Evolutionary conservation across 2,888 invertebrate genomes (phyloP), one percentile per base, ranked within the genome.

Genomic region (Eupeodes luniger): DNA sequence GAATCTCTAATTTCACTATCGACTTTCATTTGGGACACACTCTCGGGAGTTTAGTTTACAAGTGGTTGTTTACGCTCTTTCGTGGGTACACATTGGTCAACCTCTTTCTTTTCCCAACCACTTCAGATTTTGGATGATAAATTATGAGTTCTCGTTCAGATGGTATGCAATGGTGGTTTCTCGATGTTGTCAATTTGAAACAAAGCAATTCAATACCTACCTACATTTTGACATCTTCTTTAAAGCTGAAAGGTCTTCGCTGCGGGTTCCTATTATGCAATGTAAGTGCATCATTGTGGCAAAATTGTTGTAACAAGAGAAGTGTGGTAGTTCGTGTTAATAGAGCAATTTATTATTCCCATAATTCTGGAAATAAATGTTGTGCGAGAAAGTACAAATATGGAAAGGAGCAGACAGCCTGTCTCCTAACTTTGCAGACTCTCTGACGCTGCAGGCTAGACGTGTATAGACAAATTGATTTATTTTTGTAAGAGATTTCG

Each of bases 61-160:
- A 88, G 85, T 88, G 88, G 81, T 74, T 88, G 88, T 88, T 88
- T 85, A 81, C 78, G 47, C 14, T 53, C 36, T 57, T 75, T 75
- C 81, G 53, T 78, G 51, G 51, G 85, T 85, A 88, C 78, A 88
- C 88, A 88, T 78, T 81, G 88, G 88, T 88, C 88, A 88, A 78
- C 88, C 88, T 81, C 76, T 59, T 85, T 74, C 47, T 55, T 10
- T n/a, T 72, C 16, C n/a, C 53, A 62, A 40, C 57, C 51, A 84
- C 80, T 84, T 67, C 19, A 74, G 40, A n/a, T 72, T 67, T 14
- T 10, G 62, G 62, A 64, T 84, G 84, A 87, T 87, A 53, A 81
- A 87, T 87, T 87, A 87, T 87, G 87, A 87, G 57, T 81, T 66
- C 59, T 27, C 49, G 7, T 66, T 61, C 83, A 87, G 79, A 79